Percentiles rank a stretch among this genome's conserved stretches.
phyloP scores from a whole-genome alignment of 1,140 invertebrate genomes.

The Caerostris extrusa region DNA sequence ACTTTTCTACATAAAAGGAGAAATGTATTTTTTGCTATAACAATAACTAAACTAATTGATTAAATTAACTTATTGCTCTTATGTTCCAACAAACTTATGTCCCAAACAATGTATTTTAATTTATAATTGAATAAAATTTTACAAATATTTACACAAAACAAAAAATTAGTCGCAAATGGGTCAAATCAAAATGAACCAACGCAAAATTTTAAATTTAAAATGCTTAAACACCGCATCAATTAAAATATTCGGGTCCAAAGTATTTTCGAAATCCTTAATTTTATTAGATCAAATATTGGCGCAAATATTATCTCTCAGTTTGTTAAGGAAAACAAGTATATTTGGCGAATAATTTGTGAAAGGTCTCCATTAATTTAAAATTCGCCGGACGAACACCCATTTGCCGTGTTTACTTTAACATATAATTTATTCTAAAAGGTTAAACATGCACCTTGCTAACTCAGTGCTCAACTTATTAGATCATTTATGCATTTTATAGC shows the following conservation, averaged over 20 bases:
- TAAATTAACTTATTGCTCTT: too few relatives aligned
- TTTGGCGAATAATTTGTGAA: not conserved
- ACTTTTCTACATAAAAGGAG: too few relatives aligned
- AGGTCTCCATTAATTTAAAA: not conserved
- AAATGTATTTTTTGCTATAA: too few relatives aligned
- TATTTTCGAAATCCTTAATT: not conserved
- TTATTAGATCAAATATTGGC: constrained; percentile 6
- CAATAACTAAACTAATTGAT: too few relatives aligned
- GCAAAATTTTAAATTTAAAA: not conserved
- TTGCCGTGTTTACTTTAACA: not conserved
- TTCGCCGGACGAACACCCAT: not conserved
- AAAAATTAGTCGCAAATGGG: too few relatives aligned
- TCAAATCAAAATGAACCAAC: not conserved
- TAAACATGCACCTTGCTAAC: not conserved
- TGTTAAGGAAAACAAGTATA: not conserved
- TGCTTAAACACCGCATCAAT: not conserved
- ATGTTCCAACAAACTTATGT: too few relatives aligned
- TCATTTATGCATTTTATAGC: not conserved
- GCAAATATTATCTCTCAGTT: not conserved
- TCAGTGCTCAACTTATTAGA: not conserved
- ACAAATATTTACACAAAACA: too few relatives aligned
- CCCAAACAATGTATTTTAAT: too few relatives aligned
- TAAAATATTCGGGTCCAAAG: not conserved
- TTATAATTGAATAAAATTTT: too few relatives aligned
- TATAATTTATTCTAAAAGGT: constrained; percentile 20